Evolutionary conservation across 1,140 invertebrate species (phyloP), one percentile per base, ranked within the genome.

Genomic region (Drosophila parvula): DNA sequence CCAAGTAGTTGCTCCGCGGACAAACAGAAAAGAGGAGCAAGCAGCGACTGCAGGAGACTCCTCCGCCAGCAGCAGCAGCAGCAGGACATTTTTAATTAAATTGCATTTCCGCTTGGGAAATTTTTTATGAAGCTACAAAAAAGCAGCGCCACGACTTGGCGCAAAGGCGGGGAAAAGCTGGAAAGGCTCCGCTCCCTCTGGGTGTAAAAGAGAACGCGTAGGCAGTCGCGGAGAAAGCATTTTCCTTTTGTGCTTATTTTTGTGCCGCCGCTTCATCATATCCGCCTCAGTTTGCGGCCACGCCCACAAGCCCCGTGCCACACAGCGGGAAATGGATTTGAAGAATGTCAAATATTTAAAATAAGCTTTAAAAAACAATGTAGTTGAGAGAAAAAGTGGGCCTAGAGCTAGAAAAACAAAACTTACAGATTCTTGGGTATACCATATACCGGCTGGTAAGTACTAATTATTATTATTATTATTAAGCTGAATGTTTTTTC

Each of bases 51-150:
- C 59, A 41, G 40, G 56, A 53, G 44, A 30, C 70, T 70, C 68
- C 65, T 57, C 43, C 82, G 78, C 75, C 68, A 82, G 76, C 80
- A 74, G 68, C 30, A 48, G 27, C 45, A 28, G 41, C 16, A 44
- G 82, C 83, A 86, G 82, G 83, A 88, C 83, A 88, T 88, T 88
- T 88, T 88, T 88, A 88, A 88, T 88, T 88, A 88, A 88, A 88
- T 88, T 88, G 83, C 83, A 88, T 88, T 88, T 88, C 83, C 83
- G 83, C 83, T 89, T 89, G 84, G 83, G 84, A 88, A 88, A 88
- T 88, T 88, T 88, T 88, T 88, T 88, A 88, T 88, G 83, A 89
- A 88, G 84, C 74, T 81, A 85, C 81, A 84, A 81, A 84, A 83
- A 81, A 83, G 56, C 44, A 41, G 70, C 41, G 9, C 22, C 22